These are phyloP conservation scores for Oceanodroma leucorhoa DNA, from an alignment of 2,797 vertebrate species.

Conservation along the genomic window DNA sequence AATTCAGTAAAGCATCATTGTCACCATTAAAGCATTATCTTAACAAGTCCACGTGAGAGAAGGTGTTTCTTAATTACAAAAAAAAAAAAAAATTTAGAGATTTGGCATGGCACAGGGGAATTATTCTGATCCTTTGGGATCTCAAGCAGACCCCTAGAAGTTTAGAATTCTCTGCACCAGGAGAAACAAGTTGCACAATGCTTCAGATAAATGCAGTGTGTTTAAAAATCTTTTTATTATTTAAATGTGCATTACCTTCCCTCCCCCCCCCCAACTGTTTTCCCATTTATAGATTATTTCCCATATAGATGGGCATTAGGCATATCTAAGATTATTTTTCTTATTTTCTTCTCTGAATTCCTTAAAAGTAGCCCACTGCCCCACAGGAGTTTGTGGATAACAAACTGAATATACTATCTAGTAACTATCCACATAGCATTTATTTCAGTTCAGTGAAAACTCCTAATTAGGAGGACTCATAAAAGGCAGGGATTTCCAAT, in stretches of 20 bases:
- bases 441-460: neutral
- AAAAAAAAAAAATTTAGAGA: neutral
- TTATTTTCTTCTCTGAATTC: neutral
- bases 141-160: neutral
- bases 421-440: neutral
- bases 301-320: neutral
- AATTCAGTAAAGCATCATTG: neutral
- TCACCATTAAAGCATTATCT: neutral
- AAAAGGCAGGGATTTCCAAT: neutral
- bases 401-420: neutral
- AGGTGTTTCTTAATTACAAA: neutral
- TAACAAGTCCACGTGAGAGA: neutral
- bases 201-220: neutral
- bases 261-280: fast-evolving
- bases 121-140: neutral
- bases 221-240: neutral
- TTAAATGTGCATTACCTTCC: neutral
- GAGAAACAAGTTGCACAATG: neutral
- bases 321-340: neutral
- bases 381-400: neutral
- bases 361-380: neutral
- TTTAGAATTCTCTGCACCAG: neutral
- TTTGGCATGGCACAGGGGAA: neutral
- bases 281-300: neutral
- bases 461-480: neutral